A percentile compares a stretch with the other conserved stretches of the same genome.
These are phyloP conservation scores for Sweltsa coloradensis DNA, from an alignment of 1,140 invertebrate genomes.

Conservation along the genomic window DNA sequence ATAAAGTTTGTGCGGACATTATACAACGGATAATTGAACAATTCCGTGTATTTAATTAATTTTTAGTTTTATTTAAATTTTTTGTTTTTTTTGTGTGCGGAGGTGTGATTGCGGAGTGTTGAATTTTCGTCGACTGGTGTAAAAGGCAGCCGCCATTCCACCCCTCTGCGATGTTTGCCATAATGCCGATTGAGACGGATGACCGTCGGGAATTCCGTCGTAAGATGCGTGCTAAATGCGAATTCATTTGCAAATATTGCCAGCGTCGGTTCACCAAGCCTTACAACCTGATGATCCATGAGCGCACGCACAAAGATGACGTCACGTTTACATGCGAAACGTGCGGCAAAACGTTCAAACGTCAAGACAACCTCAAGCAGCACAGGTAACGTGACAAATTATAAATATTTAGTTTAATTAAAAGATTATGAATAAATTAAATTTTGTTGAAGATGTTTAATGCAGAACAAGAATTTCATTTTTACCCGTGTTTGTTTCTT, in stretches of 20 bases:
- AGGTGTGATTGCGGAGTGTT: too few relatives aligned
- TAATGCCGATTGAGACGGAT: slow-evolving; percentile 82
- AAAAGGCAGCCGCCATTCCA: neutral
- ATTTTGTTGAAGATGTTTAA: too few relatives aligned
- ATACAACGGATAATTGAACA: too few relatives aligned
- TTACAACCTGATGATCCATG: slow-evolving; percentile 99
- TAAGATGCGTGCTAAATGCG: slow-evolving; percentile 87
- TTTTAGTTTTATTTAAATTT: too few relatives aligned
- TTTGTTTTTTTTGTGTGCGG: too few relatives aligned
- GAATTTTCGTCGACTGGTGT: too few relatives aligned
- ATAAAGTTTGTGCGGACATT: too few relatives aligned
- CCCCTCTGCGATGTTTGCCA: slow-evolving; percentile 61
- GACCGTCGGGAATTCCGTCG: slow-evolving; percentile 83
- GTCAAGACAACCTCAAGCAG: slow-evolving; percentile 91
- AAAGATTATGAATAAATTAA: too few relatives aligned
- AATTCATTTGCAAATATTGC: slow-evolving; percentile 99
- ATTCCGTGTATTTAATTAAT: too few relatives aligned
- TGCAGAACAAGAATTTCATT: too few relatives aligned
- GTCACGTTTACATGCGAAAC: slow-evolving; percentile 97
- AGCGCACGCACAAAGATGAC: slow-evolving; percentile 96
- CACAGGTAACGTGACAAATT: slow-evolving; percentile 57
- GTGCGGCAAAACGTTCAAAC: slow-evolving; percentile 95
- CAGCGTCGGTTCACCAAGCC: slow-evolving; percentile 97
- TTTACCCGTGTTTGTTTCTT: too few relatives aligned
- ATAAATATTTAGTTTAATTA: too few relatives aligned